These are phyloP conservation scores for Microcebus lehilahytsara DNA, from an alignment of 2,113 vertebrate genomes.

Conservation along the genomic window DNA sequence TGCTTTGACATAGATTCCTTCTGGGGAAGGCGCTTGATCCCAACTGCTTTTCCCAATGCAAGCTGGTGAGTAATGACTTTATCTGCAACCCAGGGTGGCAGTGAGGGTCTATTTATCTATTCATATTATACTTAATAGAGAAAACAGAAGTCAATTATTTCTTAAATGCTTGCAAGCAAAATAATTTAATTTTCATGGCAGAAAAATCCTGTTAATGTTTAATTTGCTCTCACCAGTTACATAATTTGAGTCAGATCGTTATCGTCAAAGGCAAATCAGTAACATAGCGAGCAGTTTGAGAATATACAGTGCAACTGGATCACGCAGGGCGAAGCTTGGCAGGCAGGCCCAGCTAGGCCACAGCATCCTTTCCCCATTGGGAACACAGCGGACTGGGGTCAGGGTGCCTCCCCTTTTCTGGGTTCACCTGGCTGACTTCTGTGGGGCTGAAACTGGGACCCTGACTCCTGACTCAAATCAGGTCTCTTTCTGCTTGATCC, in stretches of 20 bases:
- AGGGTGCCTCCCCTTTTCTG: not conserved
- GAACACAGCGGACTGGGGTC: not conserved
- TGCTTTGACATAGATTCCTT: slow-evolving; percentile 66
- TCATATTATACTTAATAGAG: not conserved
- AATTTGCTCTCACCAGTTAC: not conserved
- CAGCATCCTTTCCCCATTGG: not conserved
- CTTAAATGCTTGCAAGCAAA: not conserved
- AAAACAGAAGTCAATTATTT: not conserved
- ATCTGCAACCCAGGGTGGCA: not conserved
- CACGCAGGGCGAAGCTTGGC: not conserved
- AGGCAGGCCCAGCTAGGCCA: not conserved
- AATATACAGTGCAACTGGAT: not conserved
- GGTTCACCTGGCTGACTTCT: not conserved
- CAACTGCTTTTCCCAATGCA: slow-evolving; percentile 54
- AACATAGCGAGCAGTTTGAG: not conserved
- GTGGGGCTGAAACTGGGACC: not conserved
- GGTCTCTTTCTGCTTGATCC: not conserved
- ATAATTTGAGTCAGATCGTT: not conserved
- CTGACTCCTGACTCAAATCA: not conserved
- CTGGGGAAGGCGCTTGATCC: slow-evolving; percentile 53
- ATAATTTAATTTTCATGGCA: not conserved
- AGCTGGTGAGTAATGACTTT: not conserved
- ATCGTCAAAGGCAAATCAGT: not conserved
- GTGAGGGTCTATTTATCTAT: not conserved
- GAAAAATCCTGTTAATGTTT: not conserved